Percentiles rank a stretch among this genome's conserved stretches.
Evolutionary conservation across 2,797 vertebrate genomes (phyloP).

Genomic region (Leontopithecus rosalia): DNA sequence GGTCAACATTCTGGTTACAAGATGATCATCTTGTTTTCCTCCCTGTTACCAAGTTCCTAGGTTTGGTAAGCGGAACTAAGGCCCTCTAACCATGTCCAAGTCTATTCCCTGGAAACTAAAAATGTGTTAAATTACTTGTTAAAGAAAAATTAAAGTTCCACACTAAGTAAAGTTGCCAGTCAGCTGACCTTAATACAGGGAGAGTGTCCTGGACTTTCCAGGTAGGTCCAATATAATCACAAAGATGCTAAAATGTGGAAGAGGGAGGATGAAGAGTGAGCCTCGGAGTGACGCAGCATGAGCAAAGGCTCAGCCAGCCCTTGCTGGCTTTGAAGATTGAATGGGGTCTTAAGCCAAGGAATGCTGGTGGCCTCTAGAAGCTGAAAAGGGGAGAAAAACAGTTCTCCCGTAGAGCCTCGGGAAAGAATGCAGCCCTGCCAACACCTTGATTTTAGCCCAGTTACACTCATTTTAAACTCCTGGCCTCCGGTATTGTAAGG

Average conservation of each 20-base stretch:
- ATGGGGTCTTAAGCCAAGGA: fast-evolving
- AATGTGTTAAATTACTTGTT: neutral
- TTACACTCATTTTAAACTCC: neutral
- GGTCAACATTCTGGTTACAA: no score
- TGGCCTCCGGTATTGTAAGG: neutral
- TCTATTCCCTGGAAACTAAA: no score
- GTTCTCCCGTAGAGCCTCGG: neutral
- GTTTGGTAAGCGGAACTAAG: no score
- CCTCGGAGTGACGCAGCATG: fast-evolving
- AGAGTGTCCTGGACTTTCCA: neutral
- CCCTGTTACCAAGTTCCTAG: no score
- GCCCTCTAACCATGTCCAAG: neutral
- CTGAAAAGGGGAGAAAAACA: neutral
- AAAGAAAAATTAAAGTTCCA: neutral
- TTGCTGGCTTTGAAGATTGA: neutral
- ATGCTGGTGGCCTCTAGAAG: neutral
- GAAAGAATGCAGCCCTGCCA: neutral
- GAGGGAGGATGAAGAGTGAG: neutral
- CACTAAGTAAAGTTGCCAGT: neutral
- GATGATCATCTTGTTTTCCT: no score
- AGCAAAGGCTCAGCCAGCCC: neutral
- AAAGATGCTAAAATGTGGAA: neutral
- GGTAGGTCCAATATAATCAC: neutral
- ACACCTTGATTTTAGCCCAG: neutral
- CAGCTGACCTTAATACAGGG: neutral